Conservation (phyloP, 2,888 invertebrate genomes). For the Siphonodentalium dalli region DNA sequence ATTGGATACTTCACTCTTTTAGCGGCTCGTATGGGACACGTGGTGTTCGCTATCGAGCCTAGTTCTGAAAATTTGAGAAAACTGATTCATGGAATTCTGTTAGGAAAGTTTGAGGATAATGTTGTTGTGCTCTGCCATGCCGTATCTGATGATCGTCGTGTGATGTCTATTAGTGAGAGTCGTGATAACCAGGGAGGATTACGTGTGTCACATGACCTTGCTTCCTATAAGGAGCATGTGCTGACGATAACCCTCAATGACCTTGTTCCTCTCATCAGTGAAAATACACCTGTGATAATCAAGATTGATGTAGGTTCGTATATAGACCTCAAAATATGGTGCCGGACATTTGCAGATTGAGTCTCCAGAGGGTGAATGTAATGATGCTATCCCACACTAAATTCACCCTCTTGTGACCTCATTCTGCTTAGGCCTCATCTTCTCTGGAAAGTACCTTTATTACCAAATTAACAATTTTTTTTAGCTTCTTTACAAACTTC, state of each 20-base stretch:
- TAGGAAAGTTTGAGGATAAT: conserved; percentile 34
- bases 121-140: conserved; percentile 44
- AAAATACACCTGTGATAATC: conserved; percentile 35
- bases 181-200: conserved; percentile 52
- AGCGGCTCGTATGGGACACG: conserved; percentile 48
- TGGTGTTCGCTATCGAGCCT: conserved; percentile 60
- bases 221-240: conserved; percentile 4
- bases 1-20: conserved; percentile 57
- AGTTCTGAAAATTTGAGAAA: conserved; percentile 32
- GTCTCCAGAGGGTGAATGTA: no score
- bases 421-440: no score
- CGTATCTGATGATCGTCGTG: conserved; percentile 36
- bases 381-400: no score
- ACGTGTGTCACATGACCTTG: conserved; percentile 31
- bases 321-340: no score
- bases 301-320: conserved; percentile 52
- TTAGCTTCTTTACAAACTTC: no score
- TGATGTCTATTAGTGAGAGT: conserved; percentile 33
- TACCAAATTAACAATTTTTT: no score
- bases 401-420: no score
- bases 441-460: no score
- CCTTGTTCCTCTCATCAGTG: conserved; percentile 31
- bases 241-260: conserved; percentile 40
- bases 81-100: conserved; percentile 35
- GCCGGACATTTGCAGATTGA: no score